Percentiles rank a stretch among this genome's conserved stretches.
These are phyloP conservation scores for Gallinago paraguaiae DNA, from an alignment of 2,113 vertebrate genomes.

Conservation along the genomic window DNA sequence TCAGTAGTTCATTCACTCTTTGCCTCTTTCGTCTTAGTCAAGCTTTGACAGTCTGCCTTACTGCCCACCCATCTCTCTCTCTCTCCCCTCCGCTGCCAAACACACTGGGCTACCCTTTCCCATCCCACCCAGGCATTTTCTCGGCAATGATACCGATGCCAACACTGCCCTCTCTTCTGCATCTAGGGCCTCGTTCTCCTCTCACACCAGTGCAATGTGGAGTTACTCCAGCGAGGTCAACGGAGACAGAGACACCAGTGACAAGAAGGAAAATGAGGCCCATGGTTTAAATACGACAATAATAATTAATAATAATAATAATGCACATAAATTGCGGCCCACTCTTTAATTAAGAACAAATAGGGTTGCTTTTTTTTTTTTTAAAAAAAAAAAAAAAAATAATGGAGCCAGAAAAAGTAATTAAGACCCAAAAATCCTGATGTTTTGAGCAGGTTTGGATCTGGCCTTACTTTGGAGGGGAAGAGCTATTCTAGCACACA, in stretches of 20 bases:
- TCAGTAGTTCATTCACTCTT: conserved; percentile 92
- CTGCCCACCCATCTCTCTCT: not conserved
- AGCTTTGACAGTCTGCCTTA: not conserved
- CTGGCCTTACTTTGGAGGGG: not conserved
- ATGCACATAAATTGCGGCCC: not conserved
- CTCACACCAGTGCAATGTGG: conserved; percentile 62
- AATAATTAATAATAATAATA: conserved; percentile 45
- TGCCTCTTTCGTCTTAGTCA: conserved; percentile 2
- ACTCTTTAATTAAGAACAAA: not conserved
- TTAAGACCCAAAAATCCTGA: not conserved
- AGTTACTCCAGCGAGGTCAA: conserved; percentile 57
- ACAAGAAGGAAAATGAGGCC: conserved; percentile 49
- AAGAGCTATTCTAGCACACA: conserved; percentile 33
- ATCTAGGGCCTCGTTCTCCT: conserved; percentile 56
- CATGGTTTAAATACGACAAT: conserved; percentile 56
- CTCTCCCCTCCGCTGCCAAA: not conserved
- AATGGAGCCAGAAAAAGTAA: not conserved
- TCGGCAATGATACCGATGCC: not conserved
- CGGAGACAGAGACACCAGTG: conserved; percentile 50
- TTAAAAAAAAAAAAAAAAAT: not conserved
- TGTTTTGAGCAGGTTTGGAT: conserved; percentile 1
- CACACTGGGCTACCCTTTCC: not conserved
- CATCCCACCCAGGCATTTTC: not conserved
- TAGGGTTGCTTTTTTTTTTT: not conserved
- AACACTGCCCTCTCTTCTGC: conserved; percentile 30